Percentiles rank a stretch among this genome's conserved stretches.
Evolutionary conservation across 2,888 invertebrate species (phyloP).

Genomic region (Hydroisotoma schaefferi): DNA sequence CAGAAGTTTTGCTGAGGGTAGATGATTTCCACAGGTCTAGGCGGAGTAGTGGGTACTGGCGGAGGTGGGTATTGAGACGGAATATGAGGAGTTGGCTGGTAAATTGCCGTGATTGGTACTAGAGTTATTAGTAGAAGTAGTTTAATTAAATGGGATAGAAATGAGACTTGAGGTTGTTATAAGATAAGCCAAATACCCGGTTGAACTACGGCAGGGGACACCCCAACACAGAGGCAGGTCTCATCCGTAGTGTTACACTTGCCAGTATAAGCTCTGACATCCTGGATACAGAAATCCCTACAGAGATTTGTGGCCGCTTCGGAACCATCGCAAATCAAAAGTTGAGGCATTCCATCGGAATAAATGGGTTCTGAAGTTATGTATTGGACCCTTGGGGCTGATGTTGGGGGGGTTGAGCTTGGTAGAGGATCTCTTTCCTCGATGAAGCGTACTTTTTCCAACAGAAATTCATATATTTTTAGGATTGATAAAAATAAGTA

Average conservation of each 20-base stretch:
- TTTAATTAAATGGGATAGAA: too few relatives aligned
- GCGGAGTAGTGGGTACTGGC: constrained; percentile 6
- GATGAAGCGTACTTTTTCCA: constrained; percentile 34
- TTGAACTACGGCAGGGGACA: constrained; percentile 36
- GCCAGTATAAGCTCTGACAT: constrained; percentile 30
- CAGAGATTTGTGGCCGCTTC: constrained; percentile 27
- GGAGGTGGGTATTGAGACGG: constrained; percentile 21
- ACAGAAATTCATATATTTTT: too few relatives aligned
- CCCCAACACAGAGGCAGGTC: constrained; percentile 37
- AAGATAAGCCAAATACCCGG: constrained; percentile 19
- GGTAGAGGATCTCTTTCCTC: constrained; percentile 38
- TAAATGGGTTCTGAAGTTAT: constrained; percentile 18
- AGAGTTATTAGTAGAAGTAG: too few relatives aligned
- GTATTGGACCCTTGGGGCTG: constrained; percentile 10
- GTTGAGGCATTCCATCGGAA: constrained; percentile 11
- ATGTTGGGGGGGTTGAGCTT: constrained; percentile 20
- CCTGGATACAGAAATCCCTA: constrained; percentile 35
- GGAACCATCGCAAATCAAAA: constrained; percentile 37
- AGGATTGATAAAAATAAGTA: too few relatives aligned
- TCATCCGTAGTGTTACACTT: constrained; percentile 30
- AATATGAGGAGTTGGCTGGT: too few relatives aligned
- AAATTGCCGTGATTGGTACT: constrained; percentile 35
- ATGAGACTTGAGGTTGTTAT: too few relatives aligned
- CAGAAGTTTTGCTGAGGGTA: not conserved
- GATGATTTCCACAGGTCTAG: constrained; percentile 4